These are phyloP conservation scores for Cavia aperea DNA, from an alignment of 2,113 vertebrate genomes.

Conservation along the genomic window DNA sequence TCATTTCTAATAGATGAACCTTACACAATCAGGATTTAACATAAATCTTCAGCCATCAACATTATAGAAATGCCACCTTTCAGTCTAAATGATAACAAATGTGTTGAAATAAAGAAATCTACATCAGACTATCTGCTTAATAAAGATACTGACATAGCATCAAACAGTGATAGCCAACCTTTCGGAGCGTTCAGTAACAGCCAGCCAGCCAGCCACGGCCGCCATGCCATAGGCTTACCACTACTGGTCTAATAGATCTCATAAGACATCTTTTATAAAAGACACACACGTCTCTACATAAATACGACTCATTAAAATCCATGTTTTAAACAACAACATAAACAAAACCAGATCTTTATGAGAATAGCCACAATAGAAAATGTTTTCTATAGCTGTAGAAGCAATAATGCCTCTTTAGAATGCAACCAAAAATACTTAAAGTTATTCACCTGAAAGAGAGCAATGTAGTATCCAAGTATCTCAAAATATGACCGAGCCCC, in stretches of 20 bases:
- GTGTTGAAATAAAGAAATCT: not conserved
- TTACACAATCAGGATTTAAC: conserved; percentile 15
- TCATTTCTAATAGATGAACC: not conserved
- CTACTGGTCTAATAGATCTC: not conserved
- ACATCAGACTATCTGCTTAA: not conserved
- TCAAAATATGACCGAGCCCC: conserved; percentile 46
- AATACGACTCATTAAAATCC: not conserved
- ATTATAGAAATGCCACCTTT: not conserved
- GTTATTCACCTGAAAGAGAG: conserved; percentile 18
- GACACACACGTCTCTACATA: not conserved
- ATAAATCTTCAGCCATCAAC: conserved; percentile 11
- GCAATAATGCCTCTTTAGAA: conserved; percentile 4
- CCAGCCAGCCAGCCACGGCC: not conserved
- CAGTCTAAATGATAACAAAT: not conserved
- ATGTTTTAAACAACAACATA: conserved; percentile 28
- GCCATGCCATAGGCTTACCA: not conserved
- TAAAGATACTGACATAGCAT: not conserved
- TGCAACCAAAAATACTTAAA: conserved; percentile 25
- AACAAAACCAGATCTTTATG: not conserved
- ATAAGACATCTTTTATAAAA: not conserved
- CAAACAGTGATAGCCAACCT: not conserved
- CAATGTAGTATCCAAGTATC: not conserved
- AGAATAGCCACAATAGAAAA: conserved; percentile 22
- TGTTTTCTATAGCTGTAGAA: not conserved
- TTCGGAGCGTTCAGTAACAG: not conserved